Percentiles rank a stretch among this genome's conserved stretches.
Conservation (phyloP, 2,113 vertebrate genomes). For the Myotis lucifugus region DNA sequence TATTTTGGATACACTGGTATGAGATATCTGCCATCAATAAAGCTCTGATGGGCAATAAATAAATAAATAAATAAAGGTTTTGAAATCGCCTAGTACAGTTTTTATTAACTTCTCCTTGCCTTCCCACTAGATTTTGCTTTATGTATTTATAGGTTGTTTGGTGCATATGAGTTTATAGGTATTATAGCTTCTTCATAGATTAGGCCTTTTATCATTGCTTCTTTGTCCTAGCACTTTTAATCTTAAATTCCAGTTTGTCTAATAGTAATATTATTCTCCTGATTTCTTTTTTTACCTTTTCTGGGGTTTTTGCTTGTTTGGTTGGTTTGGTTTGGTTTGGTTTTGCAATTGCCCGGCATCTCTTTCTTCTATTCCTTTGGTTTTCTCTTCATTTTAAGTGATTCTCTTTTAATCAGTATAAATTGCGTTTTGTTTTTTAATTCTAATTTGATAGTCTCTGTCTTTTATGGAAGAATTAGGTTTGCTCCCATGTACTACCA, state of each 20-base stretch:
- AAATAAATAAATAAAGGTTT: background rate
- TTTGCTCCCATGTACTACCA: background rate
- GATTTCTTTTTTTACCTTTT: background rate
- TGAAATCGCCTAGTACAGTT: background rate
- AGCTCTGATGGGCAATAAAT: background rate
- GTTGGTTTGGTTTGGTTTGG: background rate
- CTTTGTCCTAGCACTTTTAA: background rate
- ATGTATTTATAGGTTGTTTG: background rate
- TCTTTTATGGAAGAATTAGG: background rate
- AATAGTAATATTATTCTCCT: background rate
- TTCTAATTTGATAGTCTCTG: background rate
- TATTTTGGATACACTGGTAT: conserved; percentile 62
- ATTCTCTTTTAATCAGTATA: background rate
- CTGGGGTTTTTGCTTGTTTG: background rate
- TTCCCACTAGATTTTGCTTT: conserved; percentile 18
- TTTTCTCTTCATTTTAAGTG: conserved; percentile 16
- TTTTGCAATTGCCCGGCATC: background rate
- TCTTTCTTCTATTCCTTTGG: background rate
- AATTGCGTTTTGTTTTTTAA: conserved; percentile 8
- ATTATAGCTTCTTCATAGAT: background rate
- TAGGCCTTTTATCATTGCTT: background rate
- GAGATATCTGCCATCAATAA: conserved; percentile 35
- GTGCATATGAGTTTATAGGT: background rate
- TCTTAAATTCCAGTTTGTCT: background rate
- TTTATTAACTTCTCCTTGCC: background rate